A percentile compares a stretch with the other conserved stretches of the same genome.
These are phyloP conservation scores for Drosophila ambigua DNA, from an alignment of 1,140 invertebrate genomes.

Conservation along the genomic window DNA sequence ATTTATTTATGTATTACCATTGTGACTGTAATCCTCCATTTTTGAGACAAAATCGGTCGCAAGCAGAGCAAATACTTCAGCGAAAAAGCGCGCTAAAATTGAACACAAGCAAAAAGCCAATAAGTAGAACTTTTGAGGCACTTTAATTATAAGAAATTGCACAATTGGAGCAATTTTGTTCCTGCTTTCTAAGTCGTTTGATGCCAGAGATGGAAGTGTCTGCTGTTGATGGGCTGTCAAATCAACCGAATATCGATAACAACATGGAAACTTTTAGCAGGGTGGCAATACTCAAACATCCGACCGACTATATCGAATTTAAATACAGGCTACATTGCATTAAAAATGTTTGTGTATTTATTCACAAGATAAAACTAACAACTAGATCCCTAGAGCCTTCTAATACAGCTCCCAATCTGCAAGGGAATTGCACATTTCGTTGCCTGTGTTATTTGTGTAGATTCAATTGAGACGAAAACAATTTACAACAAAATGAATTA, in stretches of 20 bases:
- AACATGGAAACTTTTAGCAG: background rate
- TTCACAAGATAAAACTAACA: no score
- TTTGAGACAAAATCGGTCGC: conserved; percentile 63
- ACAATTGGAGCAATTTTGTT: conserved; percentile 16
- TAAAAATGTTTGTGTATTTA: no score
- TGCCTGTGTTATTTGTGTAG: conserved; percentile 18
- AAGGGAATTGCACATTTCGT: conserved; percentile 6
- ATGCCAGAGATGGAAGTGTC: conserved; percentile 28
- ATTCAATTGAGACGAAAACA: conserved; percentile 55
- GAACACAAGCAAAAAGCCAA: background rate
- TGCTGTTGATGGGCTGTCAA: conserved; percentile 3
- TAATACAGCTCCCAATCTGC: no score
- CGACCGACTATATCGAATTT: no score
- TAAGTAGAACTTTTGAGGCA: background rate
- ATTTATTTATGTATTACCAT: conserved; percentile 57
- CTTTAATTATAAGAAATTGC: conserved; percentile 22
- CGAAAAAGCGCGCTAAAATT: conserved; percentile 62
- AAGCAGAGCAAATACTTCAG: conserved; percentile 68
- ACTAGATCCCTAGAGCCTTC: no score
- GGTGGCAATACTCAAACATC: no score
- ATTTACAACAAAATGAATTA: conserved; percentile 72
- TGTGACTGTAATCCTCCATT: conserved; percentile 80
- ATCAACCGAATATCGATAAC: conserved; percentile 9
- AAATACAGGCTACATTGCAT: no score
- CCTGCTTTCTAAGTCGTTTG: conserved; percentile 38